Evolutionary conservation across 2,797 vertebrate genomes (phyloP), one percentile per base, ranked within the genome.

Genomic region (Remorina albescens): DNA sequence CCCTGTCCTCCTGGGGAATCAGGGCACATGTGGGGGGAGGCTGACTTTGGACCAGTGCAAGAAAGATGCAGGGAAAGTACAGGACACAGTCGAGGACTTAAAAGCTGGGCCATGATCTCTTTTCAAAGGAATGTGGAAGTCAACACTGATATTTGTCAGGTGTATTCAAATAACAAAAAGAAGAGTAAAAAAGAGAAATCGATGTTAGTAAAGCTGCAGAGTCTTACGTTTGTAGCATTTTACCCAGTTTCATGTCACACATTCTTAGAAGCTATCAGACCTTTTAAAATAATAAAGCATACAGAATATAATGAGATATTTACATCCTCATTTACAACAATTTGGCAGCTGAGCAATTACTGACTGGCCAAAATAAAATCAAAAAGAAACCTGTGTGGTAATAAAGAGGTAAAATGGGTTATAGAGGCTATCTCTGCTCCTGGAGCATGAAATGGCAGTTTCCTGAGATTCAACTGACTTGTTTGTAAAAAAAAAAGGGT

Each of bases 1-100:
- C 62, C 51, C 39, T 32, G 71, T 78, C 76, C 61, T 81, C 58
- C 49, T n/a, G 56, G 49, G 56, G 51, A 88, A 83, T 65, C 71
- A 79, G 71, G 66, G 21, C 78, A 65, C 15, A 28, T 25, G 41
- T 50, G 16, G 58, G 36, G n/a, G 44, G 36, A 65, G 67, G 46
- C 51, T 37, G 59, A 65, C 34, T 50, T 53, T 4, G 67, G 58
- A 70, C 6, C 36, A 72, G 34, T 0, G 10, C 42, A 50, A 74
- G 25, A 55, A 49, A 57, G 23, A 76, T 67, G 42, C 39, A 78
- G 75, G 73, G 60, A 30, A 70, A 39, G 32, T 41, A 8, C 19
- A 66, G 18, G 42, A 77, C 56, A 57, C 8, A 4, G 23, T 57
- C 16, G 64, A 71, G 60, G 70, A 57, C 51, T 16, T 50, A 39